Evolutionary conservation across 2,797 vertebrate species (phyloP), one percentile per base, ranked within the genome.

Genomic region (Synaphobranchus kaupii): DNA sequence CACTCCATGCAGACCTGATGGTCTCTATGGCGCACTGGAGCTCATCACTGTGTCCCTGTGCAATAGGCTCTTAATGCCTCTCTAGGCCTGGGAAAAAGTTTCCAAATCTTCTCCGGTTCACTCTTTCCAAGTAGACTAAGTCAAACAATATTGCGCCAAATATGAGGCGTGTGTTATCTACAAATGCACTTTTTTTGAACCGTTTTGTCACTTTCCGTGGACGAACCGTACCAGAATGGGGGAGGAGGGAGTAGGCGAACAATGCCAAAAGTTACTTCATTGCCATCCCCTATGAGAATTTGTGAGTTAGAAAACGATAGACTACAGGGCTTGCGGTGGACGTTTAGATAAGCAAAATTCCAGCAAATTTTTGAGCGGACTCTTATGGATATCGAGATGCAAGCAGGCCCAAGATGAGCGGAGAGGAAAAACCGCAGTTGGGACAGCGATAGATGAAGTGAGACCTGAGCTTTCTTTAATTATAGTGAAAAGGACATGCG

Each of bases 291-390:
- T 13, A 15, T 39, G 84, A 85, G 71, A 81, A 52, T 82, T 82
- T 52, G 87, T 54, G 44, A 28, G 44, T 80, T 85, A 71, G 56
- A 68, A 68, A 68, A 85, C 28, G 6, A 28, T 4, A 52, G 39
- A 39, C 39, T 13, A 60, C n/a, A 13, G n/a, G 44, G 20, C 31
- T 54, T 85, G 83, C 3, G 83, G 87, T 52, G 13, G 83, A 84
- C 10, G 39, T 85, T 85, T 88, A 85, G 44, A 82, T 60, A 68
- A 85, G 68, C 44, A 82, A 22, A 50, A 84, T 87, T 82, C 76
- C 20, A 58, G 56, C n/a, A 78, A 39, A 39, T 82, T 17, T 81
- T 86, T 81, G 3, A 20, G 73, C 5, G 15, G 17, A n/a, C 76
- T 86, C 85, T 17, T 56, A 31, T 7, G 25, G 12, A 52, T 66